Conservation (phyloP, 2,797 vertebrate genomes). For the Onychomys arenicola region DNA sequence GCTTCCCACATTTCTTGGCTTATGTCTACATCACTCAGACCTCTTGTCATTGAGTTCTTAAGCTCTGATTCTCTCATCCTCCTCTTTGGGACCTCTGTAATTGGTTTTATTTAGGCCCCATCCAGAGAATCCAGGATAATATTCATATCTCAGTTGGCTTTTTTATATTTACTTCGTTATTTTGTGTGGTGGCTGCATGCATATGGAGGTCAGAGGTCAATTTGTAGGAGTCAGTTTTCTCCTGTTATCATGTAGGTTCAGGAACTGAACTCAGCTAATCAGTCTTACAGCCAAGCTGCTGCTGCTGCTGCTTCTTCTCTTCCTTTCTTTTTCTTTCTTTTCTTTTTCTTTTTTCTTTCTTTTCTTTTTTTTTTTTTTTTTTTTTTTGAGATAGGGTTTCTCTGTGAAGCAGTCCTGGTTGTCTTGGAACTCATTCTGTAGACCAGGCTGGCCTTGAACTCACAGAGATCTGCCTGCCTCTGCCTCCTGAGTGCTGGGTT, state of each 20-base stretch:
- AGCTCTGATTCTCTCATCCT: neutral
- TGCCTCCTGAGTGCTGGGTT: no score
- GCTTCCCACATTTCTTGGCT: neutral
- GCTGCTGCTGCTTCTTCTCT: no score
- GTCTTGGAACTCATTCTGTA: no score
- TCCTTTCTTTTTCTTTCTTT: accelerated
- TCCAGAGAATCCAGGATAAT: neutral
- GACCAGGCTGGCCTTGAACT: no score
- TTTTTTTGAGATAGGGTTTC: no score
- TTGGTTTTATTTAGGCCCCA: neutral
- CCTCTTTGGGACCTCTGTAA: neutral
- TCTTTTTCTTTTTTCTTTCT: accelerated
- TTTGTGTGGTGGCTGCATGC: neutral
- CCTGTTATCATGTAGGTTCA: neutral
- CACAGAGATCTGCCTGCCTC: no score
- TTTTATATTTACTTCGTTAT: neutral
- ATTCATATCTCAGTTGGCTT: neutral
- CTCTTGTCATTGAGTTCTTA: neutral
- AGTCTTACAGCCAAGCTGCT: neutral
- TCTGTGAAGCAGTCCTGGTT: no score
- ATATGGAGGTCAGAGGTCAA: neutral
- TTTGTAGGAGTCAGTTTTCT: neutral
- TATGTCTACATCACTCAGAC: neutral
- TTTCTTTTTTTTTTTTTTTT: no score
- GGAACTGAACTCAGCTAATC: neutral